These are phyloP conservation scores for Gonioctena quinquepunctata DNA, from an alignment of 1,140 invertebrate species.

Conservation along the genomic window DNA sequence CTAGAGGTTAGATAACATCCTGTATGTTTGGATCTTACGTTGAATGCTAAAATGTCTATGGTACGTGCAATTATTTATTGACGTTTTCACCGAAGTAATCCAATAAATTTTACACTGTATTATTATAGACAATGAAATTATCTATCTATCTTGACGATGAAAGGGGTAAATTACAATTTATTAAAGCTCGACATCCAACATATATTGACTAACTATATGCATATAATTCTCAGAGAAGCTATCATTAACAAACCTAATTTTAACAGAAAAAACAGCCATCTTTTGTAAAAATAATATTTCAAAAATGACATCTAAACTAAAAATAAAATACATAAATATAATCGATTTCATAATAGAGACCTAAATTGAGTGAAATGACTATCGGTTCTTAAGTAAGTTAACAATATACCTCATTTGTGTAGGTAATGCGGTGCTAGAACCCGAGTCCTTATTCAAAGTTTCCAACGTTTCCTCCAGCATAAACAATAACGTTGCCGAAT, in stretches of 20 bases:
- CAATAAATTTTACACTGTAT: too few relatives aligned
- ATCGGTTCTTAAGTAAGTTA: constrained; percentile 22
- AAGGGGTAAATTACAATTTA: not conserved
- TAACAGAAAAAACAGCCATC: constrained; percentile 11
- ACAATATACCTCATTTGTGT: constrained; percentile 9
- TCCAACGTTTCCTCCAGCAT: constrained; percentile 2
- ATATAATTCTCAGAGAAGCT: constrained; percentile 13
- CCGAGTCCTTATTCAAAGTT: not conserved
- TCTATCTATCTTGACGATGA: too few relatives aligned
- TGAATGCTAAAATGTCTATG: too few relatives aligned
- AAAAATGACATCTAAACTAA: constrained; percentile 11
- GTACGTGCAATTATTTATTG: too few relatives aligned
- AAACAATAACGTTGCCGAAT: not conserved
- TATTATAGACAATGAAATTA: too few relatives aligned
- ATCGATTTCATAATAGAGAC: not conserved
- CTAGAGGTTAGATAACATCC: too few relatives aligned
- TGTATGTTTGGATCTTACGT: too few relatives aligned
- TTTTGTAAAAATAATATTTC: constrained; percentile 23
- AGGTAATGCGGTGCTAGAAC: not conserved
- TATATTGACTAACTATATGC: constrained; percentile 11
- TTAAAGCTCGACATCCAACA: constrained; percentile 3
- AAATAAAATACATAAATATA: constrained; percentile 22
- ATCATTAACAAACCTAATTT: constrained; percentile 16
- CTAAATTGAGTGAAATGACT: constrained; percentile 7
- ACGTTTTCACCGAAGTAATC: too few relatives aligned